Conservation (phyloP, 37 sponge, comb jelly and placozoan species). For the Tethya wilhelma region DNA sequence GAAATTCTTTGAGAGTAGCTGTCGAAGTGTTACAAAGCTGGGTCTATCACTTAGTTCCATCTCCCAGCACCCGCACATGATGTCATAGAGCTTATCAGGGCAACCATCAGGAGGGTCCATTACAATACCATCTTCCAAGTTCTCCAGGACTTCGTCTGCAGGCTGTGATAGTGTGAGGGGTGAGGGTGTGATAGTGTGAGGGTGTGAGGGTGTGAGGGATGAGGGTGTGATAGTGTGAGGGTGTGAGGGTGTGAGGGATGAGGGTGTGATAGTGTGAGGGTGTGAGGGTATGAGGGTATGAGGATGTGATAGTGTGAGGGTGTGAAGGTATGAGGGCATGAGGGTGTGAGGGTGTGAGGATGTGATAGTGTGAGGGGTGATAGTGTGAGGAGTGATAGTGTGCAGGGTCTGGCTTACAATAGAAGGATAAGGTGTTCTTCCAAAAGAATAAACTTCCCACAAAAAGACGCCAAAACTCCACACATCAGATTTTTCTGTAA, state of each 20-base stretch:
- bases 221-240: no score
- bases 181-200: no score
- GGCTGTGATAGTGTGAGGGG: no score
- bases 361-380: no score
- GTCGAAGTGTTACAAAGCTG: conserved; percentile 46
- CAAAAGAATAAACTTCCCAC: conserved; percentile 92
- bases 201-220: no score
- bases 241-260: no score
- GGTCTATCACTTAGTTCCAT: conserved; percentile 75
- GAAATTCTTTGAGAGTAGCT: conserved; percentile 47
- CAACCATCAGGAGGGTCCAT: conserved; percentile 90
- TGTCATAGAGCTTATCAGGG: conserved; percentile 68
- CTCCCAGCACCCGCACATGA: conserved; percentile 86
- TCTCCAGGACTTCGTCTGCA: conserved; percentile 74
- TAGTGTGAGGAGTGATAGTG: no score
- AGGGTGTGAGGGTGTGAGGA: no score
- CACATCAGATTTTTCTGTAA: conserved; percentile 84
- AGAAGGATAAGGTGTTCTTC: conserved; percentile 87
- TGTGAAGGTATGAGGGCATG: no score
- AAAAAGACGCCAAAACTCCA: conserved; percentile 92
- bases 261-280: no score
- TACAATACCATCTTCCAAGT: conserved; percentile 77
- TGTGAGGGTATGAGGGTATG: no score
- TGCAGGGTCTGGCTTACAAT: conserved; percentile 73
- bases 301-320: no score